phyloP scores from a whole-genome alignment of 1,140 invertebrate species.

The Drosophila oshimai region DNA sequence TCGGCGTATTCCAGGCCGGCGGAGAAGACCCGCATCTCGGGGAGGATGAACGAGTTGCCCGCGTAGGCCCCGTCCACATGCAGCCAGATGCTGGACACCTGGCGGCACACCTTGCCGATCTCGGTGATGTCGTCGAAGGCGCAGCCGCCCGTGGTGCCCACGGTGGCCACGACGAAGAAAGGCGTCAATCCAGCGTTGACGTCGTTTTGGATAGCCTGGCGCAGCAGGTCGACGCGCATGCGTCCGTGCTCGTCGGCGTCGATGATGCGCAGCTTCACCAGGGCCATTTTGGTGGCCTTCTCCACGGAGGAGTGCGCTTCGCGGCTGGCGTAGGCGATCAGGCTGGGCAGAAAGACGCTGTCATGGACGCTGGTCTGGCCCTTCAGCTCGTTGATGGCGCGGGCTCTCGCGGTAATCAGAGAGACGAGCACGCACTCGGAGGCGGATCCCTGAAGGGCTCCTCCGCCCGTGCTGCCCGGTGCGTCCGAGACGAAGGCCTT shows the following conservation, averaged over 20 bases:
- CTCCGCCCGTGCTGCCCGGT: slow-evolving; percentile 87
- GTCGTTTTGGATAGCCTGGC: slow-evolving; percentile 89
- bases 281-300: slow-evolving; percentile 95
- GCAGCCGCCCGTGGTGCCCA: slow-evolving; percentile 92
- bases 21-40: slow-evolving; percentile 90
- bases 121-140: slow-evolving; percentile 92
- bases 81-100: slow-evolving; percentile 87
- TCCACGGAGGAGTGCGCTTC: slow-evolving; percentile 97
- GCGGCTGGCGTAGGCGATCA: slow-evolving; percentile 92
- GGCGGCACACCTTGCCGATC: slow-evolving; percentile 91
- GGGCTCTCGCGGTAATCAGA: slow-evolving; percentile 90
- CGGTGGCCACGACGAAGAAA: slow-evolving; percentile 92
- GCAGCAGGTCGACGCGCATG: slow-evolving; percentile 89
- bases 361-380: slow-evolving; percentile 83
- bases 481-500: slow-evolving; percentile 84
- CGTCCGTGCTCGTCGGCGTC: slow-evolving; percentile 93
- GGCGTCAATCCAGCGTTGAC: slow-evolving; percentile 90
- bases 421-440: slow-evolving; percentile 94
- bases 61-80: slow-evolving; percentile 93
- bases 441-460: slow-evolving; percentile 92
- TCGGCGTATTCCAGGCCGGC: slow-evolving; percentile 92
- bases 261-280: slow-evolving; percentile 94
- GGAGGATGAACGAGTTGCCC: slow-evolving; percentile 92
- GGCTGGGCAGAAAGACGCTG: slow-evolving; percentile 90
- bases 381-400: slow-evolving; percentile 88